phyloP scores from a whole-genome alignment of 2,888 invertebrate species.

The Helobdella robusta region DNA sequence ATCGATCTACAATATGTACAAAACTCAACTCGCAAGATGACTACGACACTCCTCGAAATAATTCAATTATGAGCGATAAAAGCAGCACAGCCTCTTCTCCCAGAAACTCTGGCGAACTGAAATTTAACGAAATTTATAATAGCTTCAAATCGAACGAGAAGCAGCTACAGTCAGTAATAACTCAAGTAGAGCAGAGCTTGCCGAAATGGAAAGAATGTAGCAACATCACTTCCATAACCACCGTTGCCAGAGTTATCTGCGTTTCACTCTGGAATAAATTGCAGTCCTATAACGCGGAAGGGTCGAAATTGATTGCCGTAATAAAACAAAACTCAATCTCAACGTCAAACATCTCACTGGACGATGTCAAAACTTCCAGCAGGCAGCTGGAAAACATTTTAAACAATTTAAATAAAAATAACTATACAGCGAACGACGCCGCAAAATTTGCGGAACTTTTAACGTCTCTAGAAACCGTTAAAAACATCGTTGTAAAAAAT shows the following conservation, averaged over 20 bases:
- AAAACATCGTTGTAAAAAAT: background rate
- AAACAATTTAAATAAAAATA: background rate
- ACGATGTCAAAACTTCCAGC: conserved; percentile 1
- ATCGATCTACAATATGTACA: no score
- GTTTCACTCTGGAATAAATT: conserved; percentile 19
- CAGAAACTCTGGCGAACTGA: background rate
- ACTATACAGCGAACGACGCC: background rate
- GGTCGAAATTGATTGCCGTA: conserved; percentile 16
- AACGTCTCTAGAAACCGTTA: background rate
- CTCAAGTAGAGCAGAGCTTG: conserved; percentile 8
- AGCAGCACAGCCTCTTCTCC: conserved; percentile 5
- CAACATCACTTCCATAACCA: background rate
- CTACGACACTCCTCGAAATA: no score
- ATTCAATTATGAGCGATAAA: no score
- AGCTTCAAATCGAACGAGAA: background rate
- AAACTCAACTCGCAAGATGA: no score
- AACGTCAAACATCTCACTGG: background rate
- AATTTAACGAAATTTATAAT: background rate
- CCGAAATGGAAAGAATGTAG: conserved; percentile 8
- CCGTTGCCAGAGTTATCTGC: conserved; percentile 19
- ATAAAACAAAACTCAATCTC: background rate
- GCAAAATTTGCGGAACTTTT: background rate
- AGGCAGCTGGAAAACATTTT: conserved; percentile 15
- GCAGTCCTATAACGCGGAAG: conserved; percentile 15
- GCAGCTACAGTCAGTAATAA: background rate